Evolutionary conservation across 2,113 vertebrate genomes (phyloP), one percentile per base, ranked within the genome.

Genomic region (Tinamus guttatus): DNA sequence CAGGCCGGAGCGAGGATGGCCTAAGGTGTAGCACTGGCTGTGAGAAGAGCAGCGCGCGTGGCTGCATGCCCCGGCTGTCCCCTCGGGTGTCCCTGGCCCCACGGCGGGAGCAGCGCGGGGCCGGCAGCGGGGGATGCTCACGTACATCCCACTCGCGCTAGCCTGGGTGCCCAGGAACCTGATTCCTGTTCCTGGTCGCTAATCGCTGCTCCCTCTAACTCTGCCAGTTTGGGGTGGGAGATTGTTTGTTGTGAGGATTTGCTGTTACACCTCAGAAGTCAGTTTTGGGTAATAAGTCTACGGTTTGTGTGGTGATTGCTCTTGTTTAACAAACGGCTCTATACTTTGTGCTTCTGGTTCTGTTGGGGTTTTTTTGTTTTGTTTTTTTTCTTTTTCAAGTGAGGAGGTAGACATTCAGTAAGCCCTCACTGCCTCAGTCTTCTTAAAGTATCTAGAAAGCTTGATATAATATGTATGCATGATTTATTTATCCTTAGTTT

Each of bases 141-240:
- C 0, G 28, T 30, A 43, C 16, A 58, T 45, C 28, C 40, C 5
- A 2, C 32, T 73, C 43, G 36, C 17, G 11, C 43, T 16, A 13
- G 76, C 20, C 45, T 30, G 9, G 20, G 5, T 24, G 27, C 30
- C 47, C 21, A 60, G 36, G 30, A 69, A 47, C 25, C 21, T 52
- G 19, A 13, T 47, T 78, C 47, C 45, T 1, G 0, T 1, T 47
- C 47, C 45, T 1, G 0, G 2, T 36, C 36, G 43, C 25, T 82
- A 34, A 54, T 59, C 1, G 1, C 13, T 45, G n/a, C n/a, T 85
- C 11, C 45, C 30, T 45, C 32, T 52, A 25, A 41, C 32, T 36
- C 65, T 77, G 9, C 4, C 28, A 47, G 16, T 30, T 78, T 68
- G 32, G 28, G 40, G 40, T 47, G 8, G 51, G 22, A 28, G 52